Conservation (phyloP, 2,113 vertebrate species). For the Meles meles region DNA sequence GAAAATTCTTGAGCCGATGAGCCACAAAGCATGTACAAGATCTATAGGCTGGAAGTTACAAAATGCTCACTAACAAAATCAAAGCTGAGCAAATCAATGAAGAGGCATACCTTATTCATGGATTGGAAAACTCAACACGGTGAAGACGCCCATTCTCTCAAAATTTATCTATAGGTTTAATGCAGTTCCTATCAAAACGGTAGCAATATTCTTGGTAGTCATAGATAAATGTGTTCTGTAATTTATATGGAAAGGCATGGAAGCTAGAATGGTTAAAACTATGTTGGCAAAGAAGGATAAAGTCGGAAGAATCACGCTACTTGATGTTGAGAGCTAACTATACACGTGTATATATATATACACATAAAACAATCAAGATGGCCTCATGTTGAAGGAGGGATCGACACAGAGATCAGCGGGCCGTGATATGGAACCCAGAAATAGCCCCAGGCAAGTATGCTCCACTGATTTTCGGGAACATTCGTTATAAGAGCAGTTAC, state of each 20-base stretch:
- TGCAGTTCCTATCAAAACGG: neutral
- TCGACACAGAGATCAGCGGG: neutral
- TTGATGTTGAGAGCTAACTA: neutral
- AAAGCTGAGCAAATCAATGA: neutral
- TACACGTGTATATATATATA: neutral
- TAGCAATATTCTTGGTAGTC: neutral
- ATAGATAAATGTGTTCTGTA: neutral
- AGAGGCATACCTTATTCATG: neutral
- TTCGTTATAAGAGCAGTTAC: neutral
- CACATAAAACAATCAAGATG: neutral
- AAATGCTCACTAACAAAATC: neutral
- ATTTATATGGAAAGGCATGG: neutral
- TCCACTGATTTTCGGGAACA: neutral
- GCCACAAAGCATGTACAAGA: neutral
- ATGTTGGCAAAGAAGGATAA: neutral
- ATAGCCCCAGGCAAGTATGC: fast-evolving
- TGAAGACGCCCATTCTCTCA: neutral
- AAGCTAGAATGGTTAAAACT: neutral
- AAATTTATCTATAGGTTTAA: neutral
- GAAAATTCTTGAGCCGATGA: neutral
- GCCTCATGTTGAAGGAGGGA: no score
- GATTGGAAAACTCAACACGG: neutral
- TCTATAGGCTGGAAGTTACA: neutral
- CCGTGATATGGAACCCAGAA: neutral
- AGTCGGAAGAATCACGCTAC: no score